Conservation (phyloP, 2,888 invertebrate species). For the Brenthis daphne region DNA sequence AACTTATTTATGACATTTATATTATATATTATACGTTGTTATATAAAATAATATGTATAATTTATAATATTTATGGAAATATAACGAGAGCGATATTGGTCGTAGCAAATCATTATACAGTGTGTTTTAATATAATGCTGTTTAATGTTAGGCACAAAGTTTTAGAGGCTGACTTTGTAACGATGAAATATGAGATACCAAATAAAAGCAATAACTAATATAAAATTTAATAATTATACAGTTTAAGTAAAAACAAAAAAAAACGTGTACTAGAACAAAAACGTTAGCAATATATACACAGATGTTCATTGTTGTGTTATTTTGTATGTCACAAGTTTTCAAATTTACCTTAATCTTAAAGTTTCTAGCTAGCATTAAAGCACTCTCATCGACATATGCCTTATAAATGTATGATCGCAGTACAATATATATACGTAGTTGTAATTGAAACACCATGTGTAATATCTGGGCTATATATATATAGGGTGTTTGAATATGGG, state of each 20-base stretch:
- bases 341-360: too few species aligned
- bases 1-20: too few species aligned
- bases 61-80: too few species aligned
- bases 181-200: neutral
- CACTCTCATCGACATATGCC: slow-evolving; percentile 8
- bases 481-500: too few species aligned
- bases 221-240: neutral
- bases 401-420: slow-evolving; percentile 4
- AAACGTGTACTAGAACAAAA: neutral
- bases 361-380: neutral
- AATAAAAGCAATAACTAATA: slow-evolving; percentile 13
- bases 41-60: too few species aligned
- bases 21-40: too few species aligned
- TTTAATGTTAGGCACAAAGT: neutral
- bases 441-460: neutral
- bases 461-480: neutral
- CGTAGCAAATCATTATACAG: neutral
- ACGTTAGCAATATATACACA: neutral
- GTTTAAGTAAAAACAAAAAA: neutral
- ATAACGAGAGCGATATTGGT: too few species aligned
- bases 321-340: neutral
- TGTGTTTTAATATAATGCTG: neutral
- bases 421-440: slow-evolving; percentile 9
- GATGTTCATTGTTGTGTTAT: neutral
- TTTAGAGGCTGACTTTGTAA: too few species aligned